Conservation (phyloP, 2,797 vertebrate genomes). For the Malacoraja senta region DNA sequence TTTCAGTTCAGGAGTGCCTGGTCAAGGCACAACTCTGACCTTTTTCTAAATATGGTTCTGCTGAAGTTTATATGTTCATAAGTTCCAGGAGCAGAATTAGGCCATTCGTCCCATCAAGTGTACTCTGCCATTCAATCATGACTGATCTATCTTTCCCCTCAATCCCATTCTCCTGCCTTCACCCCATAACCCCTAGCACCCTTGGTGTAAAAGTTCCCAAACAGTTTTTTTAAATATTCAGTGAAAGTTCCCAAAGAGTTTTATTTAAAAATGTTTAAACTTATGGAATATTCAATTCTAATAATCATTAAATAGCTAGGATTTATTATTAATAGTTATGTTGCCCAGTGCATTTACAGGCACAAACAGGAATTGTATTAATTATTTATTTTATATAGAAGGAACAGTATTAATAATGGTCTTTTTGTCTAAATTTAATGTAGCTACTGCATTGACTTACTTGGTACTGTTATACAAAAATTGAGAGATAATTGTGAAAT, state of each 20-base stretch:
- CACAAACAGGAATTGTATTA: not conserved
- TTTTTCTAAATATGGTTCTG: not conserved
- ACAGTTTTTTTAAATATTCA: too few species aligned
- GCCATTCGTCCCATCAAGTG: too few species aligned
- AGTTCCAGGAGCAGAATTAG: too few species aligned
- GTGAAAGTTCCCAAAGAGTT: too few species aligned
- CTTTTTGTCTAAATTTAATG: not conserved
- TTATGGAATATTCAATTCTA: not conserved
- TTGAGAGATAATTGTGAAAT: not conserved
- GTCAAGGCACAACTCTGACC: too few species aligned
- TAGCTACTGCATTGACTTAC: not conserved
- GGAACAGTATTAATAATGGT: not conserved
- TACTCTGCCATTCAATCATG: too few species aligned
- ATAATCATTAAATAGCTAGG: not conserved
- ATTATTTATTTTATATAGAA: not conserved
- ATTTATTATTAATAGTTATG: not conserved
- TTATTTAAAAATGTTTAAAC: too few species aligned
- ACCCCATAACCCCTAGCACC: too few species aligned
- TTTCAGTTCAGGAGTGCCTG: not conserved
- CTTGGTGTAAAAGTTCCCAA: not conserved
- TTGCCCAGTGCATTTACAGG: not conserved
- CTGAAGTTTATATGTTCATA: not conserved
- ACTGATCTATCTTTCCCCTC: too few species aligned
- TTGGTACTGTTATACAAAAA: not conserved
- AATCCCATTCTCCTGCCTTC: too few species aligned